Evolutionary conservation across 2,113 vertebrate genomes (phyloP).

Genomic region (Melanotaenia duboulayi): DNA sequence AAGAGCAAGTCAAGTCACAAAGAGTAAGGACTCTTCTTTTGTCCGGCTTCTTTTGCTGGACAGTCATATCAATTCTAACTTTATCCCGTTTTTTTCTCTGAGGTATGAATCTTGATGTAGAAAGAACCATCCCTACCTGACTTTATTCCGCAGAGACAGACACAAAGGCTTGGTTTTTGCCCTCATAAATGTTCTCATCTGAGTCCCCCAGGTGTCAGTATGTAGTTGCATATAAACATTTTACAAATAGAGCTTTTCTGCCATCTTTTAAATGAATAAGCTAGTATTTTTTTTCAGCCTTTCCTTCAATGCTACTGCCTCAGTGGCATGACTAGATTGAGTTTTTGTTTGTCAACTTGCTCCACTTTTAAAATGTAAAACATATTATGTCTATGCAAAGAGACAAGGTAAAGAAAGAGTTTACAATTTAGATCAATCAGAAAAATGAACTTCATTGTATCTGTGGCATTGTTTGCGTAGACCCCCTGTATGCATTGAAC

Average conservation of each 20-base stretch:
- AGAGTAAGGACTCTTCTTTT: not conserved
- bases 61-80: conserved; percentile 29
- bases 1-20: not conserved
- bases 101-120: conserved; percentile 27
- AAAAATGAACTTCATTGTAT: too few relatives aligned
- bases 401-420: too few relatives aligned
- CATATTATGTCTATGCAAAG: too few relatives aligned
- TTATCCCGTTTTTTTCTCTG: conserved; percentile 13
- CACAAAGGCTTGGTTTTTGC: not conserved
- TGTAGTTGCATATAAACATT: not conserved
- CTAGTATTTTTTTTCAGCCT: too few relatives aligned
- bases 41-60: conserved; percentile 11
- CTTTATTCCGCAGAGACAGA: not conserved
- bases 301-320: too few relatives aligned
- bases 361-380: too few relatives aligned
- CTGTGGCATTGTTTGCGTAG: not conserved
- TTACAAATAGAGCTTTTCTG: too few relatives aligned
- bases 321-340: too few relatives aligned
- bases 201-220: not conserved
- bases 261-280: too few relatives aligned
- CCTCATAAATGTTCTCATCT: not conserved
- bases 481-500: conserved; percentile 31
- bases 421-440: too few relatives aligned
- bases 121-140: not conserved
- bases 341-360: too few relatives aligned